These are phyloP conservation scores for Aurelia coerulea DNA, from an alignment of 30 jellyfish, hydroid and myxozoan genomes.

Conservation along the genomic window DNA sequence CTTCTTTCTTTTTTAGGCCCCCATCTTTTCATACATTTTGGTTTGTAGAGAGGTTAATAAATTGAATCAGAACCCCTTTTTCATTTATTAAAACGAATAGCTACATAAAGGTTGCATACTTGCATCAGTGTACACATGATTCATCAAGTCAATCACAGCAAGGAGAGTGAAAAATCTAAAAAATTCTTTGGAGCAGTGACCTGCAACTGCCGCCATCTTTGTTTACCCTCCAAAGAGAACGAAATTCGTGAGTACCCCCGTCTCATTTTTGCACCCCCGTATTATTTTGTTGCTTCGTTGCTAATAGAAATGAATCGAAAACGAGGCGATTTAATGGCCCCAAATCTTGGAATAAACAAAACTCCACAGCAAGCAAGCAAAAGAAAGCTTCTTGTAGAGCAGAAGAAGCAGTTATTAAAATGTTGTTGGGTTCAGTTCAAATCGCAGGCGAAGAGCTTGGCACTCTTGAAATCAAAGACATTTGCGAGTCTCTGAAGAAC, in stretches of 20 bases:
- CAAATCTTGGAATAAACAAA: neutral
- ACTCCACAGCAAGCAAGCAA: neutral
- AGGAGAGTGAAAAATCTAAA: no score
- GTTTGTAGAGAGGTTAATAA: no score
- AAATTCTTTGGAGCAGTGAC: neutral
- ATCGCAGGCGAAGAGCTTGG: conserved; percentile 97
- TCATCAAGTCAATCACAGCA: no score
- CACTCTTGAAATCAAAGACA: conserved; percentile 77
- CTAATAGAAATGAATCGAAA: neutral
- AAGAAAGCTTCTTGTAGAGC: no score
- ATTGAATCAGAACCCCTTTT: no score
- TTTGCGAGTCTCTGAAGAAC: conserved; percentile 83
- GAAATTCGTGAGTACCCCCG: neutral
- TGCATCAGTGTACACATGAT: no score
- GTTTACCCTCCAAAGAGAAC: neutral
- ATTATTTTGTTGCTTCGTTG: neutral
- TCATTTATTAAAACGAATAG: no score
- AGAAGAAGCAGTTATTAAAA: neutral
- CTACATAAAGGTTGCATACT: no score
- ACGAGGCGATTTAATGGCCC: conserved; percentile 39
- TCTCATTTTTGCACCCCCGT: no score
- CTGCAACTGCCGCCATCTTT: conserved; percentile 41
- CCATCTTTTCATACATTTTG: no score
- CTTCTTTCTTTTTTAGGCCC: no score
- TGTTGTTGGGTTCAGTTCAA: conserved; percentile 95